These are phyloP conservation scores for Dryococelus australis DNA, from an alignment of 2,888 invertebrate species.

Conservation along the genomic window DNA sequence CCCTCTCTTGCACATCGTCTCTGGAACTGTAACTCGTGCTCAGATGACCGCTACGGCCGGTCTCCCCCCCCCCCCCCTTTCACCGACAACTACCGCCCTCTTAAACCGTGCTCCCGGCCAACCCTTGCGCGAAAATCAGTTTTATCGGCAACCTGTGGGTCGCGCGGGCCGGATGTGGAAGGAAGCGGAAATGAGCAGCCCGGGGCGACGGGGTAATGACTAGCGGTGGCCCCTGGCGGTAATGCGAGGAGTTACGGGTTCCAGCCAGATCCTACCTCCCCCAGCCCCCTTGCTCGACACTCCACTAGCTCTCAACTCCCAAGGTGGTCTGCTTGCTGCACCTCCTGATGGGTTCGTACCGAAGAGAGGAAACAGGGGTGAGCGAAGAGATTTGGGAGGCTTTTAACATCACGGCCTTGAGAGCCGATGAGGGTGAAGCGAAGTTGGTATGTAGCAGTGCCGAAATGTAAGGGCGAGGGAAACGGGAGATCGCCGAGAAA, in stretches of 20 bases:
- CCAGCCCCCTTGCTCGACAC: background rate
- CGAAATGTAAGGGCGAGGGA: too few relatives aligned
- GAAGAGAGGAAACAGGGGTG: too few relatives aligned
- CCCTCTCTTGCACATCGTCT: too few relatives aligned
- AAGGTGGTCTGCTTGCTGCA: background rate
- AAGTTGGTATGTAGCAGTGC: too few relatives aligned
- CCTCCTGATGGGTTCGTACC: too few relatives aligned
- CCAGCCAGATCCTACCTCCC: too few relatives aligned
- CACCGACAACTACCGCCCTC: too few relatives aligned
- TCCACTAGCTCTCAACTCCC: background rate
- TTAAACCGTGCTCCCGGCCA: background rate
- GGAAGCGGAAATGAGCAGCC: conserved; percentile 44
- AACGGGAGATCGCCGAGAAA: too few relatives aligned
- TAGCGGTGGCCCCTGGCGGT: conserved; percentile 12
- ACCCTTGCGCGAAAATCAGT: conserved; percentile 36
- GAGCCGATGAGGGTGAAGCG: too few relatives aligned
- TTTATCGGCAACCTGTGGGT: conserved; percentile 46
- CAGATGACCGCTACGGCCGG: background rate
- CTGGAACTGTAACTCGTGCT: background rate
- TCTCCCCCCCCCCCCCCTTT: background rate
- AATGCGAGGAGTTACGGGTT: background rate
- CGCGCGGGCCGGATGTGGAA: conserved; percentile 25
- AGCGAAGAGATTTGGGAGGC: too few relatives aligned
- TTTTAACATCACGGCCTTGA: too few relatives aligned
- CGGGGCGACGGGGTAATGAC: conserved; percentile 37